Percentiles rank a stretch among this genome's conserved stretches.
These are phyloP conservation scores for Amphiduros pacificus DNA, from an alignment of 2,888 invertebrate species.

Conservation along the genomic window DNA sequence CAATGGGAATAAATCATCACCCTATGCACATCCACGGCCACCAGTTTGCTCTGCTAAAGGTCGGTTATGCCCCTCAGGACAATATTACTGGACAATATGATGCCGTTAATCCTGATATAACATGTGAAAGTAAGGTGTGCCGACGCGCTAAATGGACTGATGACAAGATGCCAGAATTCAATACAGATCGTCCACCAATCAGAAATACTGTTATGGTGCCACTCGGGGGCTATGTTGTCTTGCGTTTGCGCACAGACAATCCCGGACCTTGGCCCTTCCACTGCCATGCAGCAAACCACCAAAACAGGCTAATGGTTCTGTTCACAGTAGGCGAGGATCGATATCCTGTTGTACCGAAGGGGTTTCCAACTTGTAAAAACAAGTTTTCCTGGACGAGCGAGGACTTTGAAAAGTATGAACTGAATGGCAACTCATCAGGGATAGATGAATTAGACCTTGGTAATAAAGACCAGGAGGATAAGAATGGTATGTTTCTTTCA, in stretches of 20 bases:
- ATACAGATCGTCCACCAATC: constrained; percentile 36
- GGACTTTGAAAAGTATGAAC: background rate
- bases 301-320: too few relatives aligned
- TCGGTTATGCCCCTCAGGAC: constrained; percentile 38
- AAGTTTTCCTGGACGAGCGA: background rate
- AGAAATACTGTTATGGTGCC: constrained; percentile 54
- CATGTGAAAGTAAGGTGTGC: constrained; percentile 40
- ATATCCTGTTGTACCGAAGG: background rate
- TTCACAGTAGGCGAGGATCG: too few relatives aligned
- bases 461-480: too few relatives aligned
- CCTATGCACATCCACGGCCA: constrained; percentile 52
- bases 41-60: constrained; percentile 46
- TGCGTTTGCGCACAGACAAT: constrained; percentile 48
- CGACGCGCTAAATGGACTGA: constrained; percentile 35
- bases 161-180: constrained; percentile 35
- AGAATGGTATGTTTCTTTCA: too few relatives aligned
- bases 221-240: constrained; percentile 49
- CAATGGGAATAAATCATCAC: constrained; percentile 34
- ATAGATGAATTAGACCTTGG: too few relatives aligned
- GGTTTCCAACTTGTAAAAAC: background rate
- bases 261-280: constrained; percentile 32
- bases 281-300: background rate
- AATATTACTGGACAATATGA: constrained; percentile 4
- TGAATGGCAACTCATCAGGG: too few relatives aligned
- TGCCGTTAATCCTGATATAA: constrained; percentile 18